Base-by-base conservation (phyloP, 2,113 vertebrate genomes). In the Copsychus sechellarum region DNA sequence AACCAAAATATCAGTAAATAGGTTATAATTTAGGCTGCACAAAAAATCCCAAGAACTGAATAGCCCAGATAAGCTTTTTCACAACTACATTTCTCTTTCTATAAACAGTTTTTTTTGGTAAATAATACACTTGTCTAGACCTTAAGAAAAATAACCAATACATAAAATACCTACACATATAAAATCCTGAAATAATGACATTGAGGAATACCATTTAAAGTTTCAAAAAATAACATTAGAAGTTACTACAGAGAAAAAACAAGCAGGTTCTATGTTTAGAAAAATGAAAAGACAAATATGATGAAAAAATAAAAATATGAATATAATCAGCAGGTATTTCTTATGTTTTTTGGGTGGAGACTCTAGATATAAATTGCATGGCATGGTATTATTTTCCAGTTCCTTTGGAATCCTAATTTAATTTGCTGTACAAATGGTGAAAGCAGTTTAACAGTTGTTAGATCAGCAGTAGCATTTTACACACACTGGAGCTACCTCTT, bases 1-100 rank as follows among this genome's bases (percentile, higher is more conserved):
- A 96, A 96, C 56, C 90, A 78, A 88, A 91, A 38, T n/a, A 96
- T 71, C 95, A 96, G 43, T n/a, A 60, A 78, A 60, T 17, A 70
- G 26, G 51, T 81, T 47, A 9, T 47, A 38, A 50, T 66, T 80
- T 56, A 74, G 71, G 45, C 47, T 70, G 34, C 28, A 12, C 22
- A 73, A 29, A 66, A 29, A 6, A 6, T n/a, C 42, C 21, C 31
- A 80, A 54, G 33, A 93, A 93, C 9, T 15, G 14, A 50, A 47
- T 1, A 70, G 58, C 16, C 67, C 21, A 38, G 14, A 42, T 28
- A 51, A 66, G 11, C 17, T 70, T 90, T 80, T 62, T 70, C 25
- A 31, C 61, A 72, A 77, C 33, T 17, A 38, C 6, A 22, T 80
- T 66, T 70, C 70, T 79, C 29, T 81, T 95, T 62, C 42, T 16